Base-by-base conservation (phyloP, 35 echinoderm and acorn worm genomes). In the Lytechinus variegatus region DNA sequence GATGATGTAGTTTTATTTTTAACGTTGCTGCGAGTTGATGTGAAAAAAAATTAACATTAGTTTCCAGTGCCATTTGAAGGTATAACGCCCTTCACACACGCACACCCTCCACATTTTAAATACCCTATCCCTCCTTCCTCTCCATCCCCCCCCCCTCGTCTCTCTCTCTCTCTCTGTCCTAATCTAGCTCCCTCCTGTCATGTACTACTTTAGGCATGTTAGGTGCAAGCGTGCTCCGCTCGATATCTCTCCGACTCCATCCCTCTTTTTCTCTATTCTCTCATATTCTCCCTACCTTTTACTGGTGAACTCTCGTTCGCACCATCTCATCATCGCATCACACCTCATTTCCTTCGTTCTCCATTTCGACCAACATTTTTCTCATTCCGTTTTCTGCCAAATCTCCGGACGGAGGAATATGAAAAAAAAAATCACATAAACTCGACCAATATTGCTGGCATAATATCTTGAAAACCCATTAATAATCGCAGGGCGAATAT, bases 391-490 rank as follows among this genome's bases (percentile, higher is more conserved):
- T 79, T 79, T 6, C 66, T 79, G 19, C 33, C 33, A 16, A 79
- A 79, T 79, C 66, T 24, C 66, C 19, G 66, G 66, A 79, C 66
- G 19, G 6, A 79, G 14, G 61, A 10, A 60, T 12, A 60, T n/a
- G n/a, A n/a, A n/a, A 60, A 58, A 79, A 79, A 79, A 4, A 79
- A 79, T 79, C 66, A 4, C 66, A 19, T 79, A 19, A 79, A 79
- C 19, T 79, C 66, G 66, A 79, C 66, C 66, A 79, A 79, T 79
- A 79, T 79, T 79, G 66, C 66, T 79, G 6, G 66, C 66, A 79
- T 79, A 79, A n/a, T 79, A 79, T 79, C 66, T 79, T 79, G 66
- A 79, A 79, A 79, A 79, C 66, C 66, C 66, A 79, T 79, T n/a
- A 79, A 79, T 79, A 79, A 79, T 79, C 66, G n/a, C 66, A 24